Conservation (phyloP, 23 tunicate species). For the Trididemnum miniatum region DNA sequence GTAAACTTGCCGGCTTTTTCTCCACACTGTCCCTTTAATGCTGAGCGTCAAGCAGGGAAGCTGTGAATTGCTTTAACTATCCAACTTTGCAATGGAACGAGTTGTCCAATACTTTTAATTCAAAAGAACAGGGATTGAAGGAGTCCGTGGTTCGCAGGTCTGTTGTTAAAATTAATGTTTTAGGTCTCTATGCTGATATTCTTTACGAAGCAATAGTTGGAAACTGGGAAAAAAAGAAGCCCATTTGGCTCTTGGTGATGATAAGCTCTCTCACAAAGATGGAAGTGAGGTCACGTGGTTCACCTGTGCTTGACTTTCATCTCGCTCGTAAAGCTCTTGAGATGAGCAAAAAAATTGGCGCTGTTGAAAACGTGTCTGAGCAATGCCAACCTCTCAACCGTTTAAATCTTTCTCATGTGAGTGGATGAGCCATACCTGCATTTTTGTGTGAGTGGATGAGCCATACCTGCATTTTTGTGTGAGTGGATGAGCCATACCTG, state of each 20-base stretch:
- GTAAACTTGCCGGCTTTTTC: no score
- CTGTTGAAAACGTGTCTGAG: conserved; percentile 48
- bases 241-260: conserved; percentile 57
- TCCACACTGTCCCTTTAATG: no score
- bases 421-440: neutral
- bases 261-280: conserved; percentile 46
- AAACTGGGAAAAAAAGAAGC: conserved; percentile 49
- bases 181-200: neutral
- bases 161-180: no score
- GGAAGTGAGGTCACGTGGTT: conserved; percentile 34
- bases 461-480: no score
- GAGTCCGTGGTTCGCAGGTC: no score
- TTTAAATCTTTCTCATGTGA: conserved; percentile 38
- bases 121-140: no score
- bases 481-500: no score
- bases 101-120: no score
- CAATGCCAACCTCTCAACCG: conserved; percentile 51
- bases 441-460: no score
- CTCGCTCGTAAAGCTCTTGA: conserved; percentile 35
- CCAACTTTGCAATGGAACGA: no score
- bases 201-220: conserved; percentile 26
- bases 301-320: conserved; percentile 46
- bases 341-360: conserved; percentile 40
- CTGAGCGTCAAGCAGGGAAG: no score
- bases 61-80: no score